Conservation (phyloP, 2,888 invertebrate species). For the Eumerus sabulonum region DNA sequence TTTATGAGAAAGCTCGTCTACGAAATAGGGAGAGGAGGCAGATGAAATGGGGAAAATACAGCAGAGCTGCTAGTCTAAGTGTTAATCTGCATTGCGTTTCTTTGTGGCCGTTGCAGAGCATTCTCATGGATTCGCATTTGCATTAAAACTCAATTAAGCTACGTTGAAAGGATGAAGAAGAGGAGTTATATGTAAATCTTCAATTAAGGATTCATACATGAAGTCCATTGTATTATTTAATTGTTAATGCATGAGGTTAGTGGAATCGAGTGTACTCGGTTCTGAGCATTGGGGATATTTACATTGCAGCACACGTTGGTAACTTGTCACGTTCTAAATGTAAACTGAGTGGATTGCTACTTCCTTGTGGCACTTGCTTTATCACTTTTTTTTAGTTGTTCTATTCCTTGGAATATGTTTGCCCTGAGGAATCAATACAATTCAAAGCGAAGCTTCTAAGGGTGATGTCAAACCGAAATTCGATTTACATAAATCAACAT, state of each 20-base stretch:
- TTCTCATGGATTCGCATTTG: constrained; percentile 21
- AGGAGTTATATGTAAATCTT: constrained; percentile 24
- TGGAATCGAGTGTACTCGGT: too few species aligned
- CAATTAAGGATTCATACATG: constrained; percentile 27
- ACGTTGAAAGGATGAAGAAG: constrained; percentile 6
- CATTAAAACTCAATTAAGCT: constrained; percentile 42
- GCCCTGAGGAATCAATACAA: too few species aligned
- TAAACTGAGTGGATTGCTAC: too few species aligned
- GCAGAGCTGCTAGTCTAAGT: constrained; percentile 14
- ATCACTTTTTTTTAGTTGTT: too few species aligned
- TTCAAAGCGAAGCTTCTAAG: background rate
- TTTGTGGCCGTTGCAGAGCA: constrained; percentile 1
- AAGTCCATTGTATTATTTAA: constrained; percentile 6
- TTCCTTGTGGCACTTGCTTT: too few species aligned
- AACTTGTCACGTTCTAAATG: too few species aligned
- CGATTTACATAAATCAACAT: constrained; percentile 24
- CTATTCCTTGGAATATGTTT: too few species aligned
- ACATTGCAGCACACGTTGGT: too few species aligned
- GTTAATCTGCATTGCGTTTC: constrained; percentile 37
- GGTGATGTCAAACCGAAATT: constrained; percentile 14
- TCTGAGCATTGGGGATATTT: too few species aligned
- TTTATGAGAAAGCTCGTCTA: constrained; percentile 9
- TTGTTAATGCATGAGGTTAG: constrained; percentile 3
- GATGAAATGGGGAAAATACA: too few species aligned
- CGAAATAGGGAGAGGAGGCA: background rate